Conservation (phyloP, 2,797 vertebrate genomes). For the Zenarchopterus dispar region DNA sequence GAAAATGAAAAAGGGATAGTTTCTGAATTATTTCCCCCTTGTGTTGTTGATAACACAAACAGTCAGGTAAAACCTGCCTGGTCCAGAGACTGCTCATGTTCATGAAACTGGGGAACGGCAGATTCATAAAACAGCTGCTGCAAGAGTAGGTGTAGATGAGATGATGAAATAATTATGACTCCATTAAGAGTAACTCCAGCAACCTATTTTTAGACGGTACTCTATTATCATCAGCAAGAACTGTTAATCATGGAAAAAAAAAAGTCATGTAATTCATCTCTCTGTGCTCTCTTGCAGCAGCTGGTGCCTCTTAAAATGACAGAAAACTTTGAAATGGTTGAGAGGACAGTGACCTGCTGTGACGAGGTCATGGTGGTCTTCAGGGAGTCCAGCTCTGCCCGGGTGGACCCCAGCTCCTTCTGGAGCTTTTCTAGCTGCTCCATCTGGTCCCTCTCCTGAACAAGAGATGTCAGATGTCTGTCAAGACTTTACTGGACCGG, state of each 20-base stretch:
- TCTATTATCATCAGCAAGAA: constrained; percentile 7
- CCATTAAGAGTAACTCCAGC: neutral
- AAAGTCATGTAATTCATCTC: constrained; percentile 17
- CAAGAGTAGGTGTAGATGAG: neutral
- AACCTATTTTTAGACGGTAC: constrained; percentile 13
- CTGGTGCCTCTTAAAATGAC: constrained; percentile 2
- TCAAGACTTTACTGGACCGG: neutral
- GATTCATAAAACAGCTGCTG: neutral
- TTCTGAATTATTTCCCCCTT: no score
- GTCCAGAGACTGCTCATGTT: no score
- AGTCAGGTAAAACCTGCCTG: no score
- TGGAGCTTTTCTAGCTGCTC: constrained; percentile 88
- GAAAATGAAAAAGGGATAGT: no score
- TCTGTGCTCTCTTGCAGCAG: neutral
- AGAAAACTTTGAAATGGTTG: neutral
- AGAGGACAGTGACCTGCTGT: constrained; percentile 82
- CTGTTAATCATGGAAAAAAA: constrained; percentile 10
- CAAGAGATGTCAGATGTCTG: neutral
- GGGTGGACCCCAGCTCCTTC: constrained; percentile 87
- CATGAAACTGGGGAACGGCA: no score
- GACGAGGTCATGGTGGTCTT: constrained; percentile 82
- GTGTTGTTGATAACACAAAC: no score
- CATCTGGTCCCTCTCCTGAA: constrained; percentile 88
- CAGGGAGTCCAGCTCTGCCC: constrained; percentile 85
- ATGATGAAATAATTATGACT: constrained; percentile 12